Evolutionary conservation across 92 coral and sea anemone species (phyloP).

Genomic region (Zoanthus sansibaricus): DNA sequence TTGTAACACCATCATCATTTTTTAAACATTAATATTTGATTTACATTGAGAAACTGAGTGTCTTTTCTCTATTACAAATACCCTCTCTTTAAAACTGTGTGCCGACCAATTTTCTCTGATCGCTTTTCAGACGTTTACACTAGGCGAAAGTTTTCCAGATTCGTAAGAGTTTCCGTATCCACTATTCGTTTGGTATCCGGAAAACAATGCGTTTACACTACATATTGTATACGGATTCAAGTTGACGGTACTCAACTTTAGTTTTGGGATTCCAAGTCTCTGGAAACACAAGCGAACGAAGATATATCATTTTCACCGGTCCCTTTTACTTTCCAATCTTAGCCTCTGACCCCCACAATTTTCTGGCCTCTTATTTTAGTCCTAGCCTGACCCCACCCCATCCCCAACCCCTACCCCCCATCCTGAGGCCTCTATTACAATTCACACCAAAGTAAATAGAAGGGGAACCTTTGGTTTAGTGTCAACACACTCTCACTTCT

Average conservation of each 20-base stretch:
- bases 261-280: conserved; percentile 14
- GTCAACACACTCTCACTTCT: background rate
- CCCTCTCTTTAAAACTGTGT: conserved; percentile 5
- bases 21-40: conserved; percentile 11
- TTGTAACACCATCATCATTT: conserved; percentile 11
- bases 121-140: conserved; percentile 3
- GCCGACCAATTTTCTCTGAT: conserved; percentile 8
- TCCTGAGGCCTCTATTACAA: background rate
- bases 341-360: conserved; percentile 11
- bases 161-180: conserved; percentile 5
- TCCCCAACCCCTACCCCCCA: background rate
- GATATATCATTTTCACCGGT: conserved; percentile 3
- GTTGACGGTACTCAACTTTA: conserved; percentile 14
- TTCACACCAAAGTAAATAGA: background rate
- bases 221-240: conserved; percentile 12
- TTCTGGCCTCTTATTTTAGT: conserved; percentile 10
- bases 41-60: conserved; percentile 15
- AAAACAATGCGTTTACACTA: conserved; percentile 15
- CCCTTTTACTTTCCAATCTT: conserved; percentile 10
- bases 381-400: background rate
- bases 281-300: conserved; percentile 12
- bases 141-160: conserved; percentile 14
- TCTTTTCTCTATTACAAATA: conserved; percentile 7
- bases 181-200: conserved; percentile 6
- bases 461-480: conserved; percentile 4